Evolutionary conservation across 2,113 vertebrate species (phyloP), one percentile per base, ranked within the genome.

Genomic region (Ammodytes marinus): DNA sequence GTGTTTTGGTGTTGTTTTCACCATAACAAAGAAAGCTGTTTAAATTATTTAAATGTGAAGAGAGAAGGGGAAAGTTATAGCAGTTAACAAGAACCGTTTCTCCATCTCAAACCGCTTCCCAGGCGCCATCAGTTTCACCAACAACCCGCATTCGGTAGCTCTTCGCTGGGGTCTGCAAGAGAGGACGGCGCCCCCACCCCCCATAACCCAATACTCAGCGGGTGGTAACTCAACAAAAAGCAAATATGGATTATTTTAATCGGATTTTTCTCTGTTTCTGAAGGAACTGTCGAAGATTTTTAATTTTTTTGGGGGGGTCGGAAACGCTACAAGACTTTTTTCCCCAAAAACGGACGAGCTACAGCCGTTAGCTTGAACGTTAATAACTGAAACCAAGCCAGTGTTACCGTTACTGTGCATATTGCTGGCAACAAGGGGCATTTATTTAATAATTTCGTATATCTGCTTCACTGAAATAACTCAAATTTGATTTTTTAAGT

Each of bases 351-450:
- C 42, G 45, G 65, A 75, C 46, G 54, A 11, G 69, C 19, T 77
- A 76, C 81, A 67, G 83, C 82, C 74, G 79, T 81, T 90, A 90
- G 87, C 89, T 74, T 77, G 63, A 59, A 78, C n/a, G 27, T 46
- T 47, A 52, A 74, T 42, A 27, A 27, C 71, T 37, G 81, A 74
- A 69, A 46, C 14, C 65, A 60, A 79, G 69, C 60, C 82, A 58
- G 59, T 4, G 77, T 75, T 61, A 3, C 55, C 11, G 77, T 42
- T 40, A 0, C 54, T 7, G 65, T 45, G 39, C 39, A 27, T 27
- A 27, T 27, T 9, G 6, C 83, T 40, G 69, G 45, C 68, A 37
- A 47, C 70, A 0, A 5, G 63, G 50, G 11, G 27, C 27, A 27
- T 27, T 27, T 37, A 17, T 40, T 80, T 83, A 27, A 27, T 27